Base-by-base conservation (phyloP, 2,888 invertebrate species). In the Cosmorhoe ocellata region DNA sequence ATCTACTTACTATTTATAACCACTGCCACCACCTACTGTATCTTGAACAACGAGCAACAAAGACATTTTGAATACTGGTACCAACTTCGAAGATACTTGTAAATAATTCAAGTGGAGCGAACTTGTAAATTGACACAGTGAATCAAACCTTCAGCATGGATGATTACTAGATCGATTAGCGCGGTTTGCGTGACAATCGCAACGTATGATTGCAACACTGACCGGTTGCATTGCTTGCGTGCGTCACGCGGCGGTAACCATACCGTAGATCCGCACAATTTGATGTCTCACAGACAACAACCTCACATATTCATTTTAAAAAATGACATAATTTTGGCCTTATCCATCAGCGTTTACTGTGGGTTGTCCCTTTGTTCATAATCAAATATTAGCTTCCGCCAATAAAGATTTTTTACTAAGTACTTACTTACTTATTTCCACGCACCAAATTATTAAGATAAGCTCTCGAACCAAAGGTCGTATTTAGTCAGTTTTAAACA, bases 251-350 rank as follows among this genome's bases (percentile, higher is more conserved):
- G 69, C 62, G 63, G 50, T 70, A 69, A 72, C 67, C 69, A 64
- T 69, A 75, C 74, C 78, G 76, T 79, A 76, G 71, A 82, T 84
- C 81, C 79, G 76, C 69, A 64, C 63, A 67, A 60, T 63, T 60
- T 67, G 64, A 74, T 67, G 70, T 72, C 71, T 75, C 61, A 61
- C 64, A 73, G 66, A 60, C 69, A 68, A 61, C 57, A 41, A 33
- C 49, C 31, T 39, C 46, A 38, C 7, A 44, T 13, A 31, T 6
- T 31, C 51, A 34, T 44, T 40, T 40, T 24, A 34, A 43, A 47
- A 43, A 47, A 39, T 42, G 39, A 18, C 43, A 52, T n/a, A n/a
- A n/a, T n/a, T n/a, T n/a, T n/a, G n/a, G 11, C 27, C 37, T 41
- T 18, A 13, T 13, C 14, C 26, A 33, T 31, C 11, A 33, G 33